Evolutionary conservation across 2,113 vertebrate genomes (phyloP).

Genomic region (Varanus komodoensis): DNA sequence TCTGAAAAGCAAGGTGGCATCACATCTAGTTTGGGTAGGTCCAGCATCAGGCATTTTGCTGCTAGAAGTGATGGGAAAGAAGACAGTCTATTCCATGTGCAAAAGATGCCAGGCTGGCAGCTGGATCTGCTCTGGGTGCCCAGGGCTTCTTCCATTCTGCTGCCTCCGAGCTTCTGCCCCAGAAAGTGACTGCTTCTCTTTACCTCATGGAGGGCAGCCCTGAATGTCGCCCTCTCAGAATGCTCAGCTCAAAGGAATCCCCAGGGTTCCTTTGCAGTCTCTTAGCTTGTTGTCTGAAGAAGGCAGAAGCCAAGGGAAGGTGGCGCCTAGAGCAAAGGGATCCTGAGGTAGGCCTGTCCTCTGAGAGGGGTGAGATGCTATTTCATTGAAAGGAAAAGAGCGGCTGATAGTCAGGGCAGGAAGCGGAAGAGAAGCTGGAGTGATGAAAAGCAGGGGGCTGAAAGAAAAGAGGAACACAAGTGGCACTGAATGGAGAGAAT

Average conservation of each 20-base stretch:
- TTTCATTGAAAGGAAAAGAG: neutral
- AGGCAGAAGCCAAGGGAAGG: neutral
- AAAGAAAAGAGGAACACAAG: neutral
- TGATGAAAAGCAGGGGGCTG: neutral
- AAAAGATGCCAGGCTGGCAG: too few relatives aligned
- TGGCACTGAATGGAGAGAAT: neutral
- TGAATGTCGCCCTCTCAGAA: too few relatives aligned
- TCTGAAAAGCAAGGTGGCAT: too few relatives aligned
- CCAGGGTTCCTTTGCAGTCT: neutral
- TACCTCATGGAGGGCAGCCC: too few relatives aligned
- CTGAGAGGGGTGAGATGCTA: neutral
- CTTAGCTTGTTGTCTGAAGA: neutral
- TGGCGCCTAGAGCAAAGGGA: neutral
- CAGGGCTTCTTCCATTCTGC: too few relatives aligned
- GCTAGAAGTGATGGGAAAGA: too few relatives aligned
- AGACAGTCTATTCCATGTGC: too few relatives aligned
- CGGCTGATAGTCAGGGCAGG: neutral
- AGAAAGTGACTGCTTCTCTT: too few relatives aligned
- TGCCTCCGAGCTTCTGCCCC: too few relatives aligned
- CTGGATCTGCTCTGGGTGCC: too few relatives aligned
- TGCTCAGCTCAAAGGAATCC: neutral
- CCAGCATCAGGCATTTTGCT: too few relatives aligned
- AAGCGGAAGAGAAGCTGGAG: neutral
- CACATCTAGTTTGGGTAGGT: too few relatives aligned
- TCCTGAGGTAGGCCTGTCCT: neutral